Base-by-base conservation (phyloP, 2,888 invertebrate species). In the Hyposoter didymator region DNA sequence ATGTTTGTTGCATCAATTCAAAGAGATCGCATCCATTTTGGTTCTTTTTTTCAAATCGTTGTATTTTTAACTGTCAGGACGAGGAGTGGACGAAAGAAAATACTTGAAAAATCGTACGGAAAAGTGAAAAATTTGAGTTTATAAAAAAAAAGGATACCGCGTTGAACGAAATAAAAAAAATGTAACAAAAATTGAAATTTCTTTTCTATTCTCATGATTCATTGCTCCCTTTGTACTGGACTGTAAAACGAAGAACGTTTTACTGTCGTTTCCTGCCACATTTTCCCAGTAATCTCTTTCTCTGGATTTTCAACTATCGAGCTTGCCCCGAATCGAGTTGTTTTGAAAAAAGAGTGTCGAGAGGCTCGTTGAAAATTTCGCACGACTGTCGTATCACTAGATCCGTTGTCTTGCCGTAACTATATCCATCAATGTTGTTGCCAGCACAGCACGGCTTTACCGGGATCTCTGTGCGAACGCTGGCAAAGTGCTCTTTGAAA, bases 401-500 rank as follows among this genome's bases (percentile, higher is more conserved):
- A 72, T 49, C 45, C 62, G 69, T 73, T 59, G 82, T 47, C 28
- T 59, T 81, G 75, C 76, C 67, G 28, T 69, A 78, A 76, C 78
- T 52, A 84, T 84, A 84, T 84, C 73, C 75, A 80, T 78, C 66
- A 76, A 73, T 78, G 43, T 22, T 78, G 43, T 22, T 14, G 66
- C 62, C 12, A 19, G 73, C 74, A 69, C 52, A n/a, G n/a, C n/a
- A 78, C 69, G 80, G 80, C 73, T 80, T 78, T 78, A 78, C 64
- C 52, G 70, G 76, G 39, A 39, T 69, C 72, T 80, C 78, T 80
- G 76, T 75, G n/a, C n/a, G n/a, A 28, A n/a, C 12, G 47, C 55
- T 74, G 14, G 28, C 49, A 62, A 76, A 86, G 78, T 75, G 67
- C 59, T 76, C 78, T 75, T 84, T 76, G 47, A 82, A 84, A 86